Evolutionary conservation across 2,888 invertebrate species (phyloP).

Genomic region (Galeruca laticollis): DNA sequence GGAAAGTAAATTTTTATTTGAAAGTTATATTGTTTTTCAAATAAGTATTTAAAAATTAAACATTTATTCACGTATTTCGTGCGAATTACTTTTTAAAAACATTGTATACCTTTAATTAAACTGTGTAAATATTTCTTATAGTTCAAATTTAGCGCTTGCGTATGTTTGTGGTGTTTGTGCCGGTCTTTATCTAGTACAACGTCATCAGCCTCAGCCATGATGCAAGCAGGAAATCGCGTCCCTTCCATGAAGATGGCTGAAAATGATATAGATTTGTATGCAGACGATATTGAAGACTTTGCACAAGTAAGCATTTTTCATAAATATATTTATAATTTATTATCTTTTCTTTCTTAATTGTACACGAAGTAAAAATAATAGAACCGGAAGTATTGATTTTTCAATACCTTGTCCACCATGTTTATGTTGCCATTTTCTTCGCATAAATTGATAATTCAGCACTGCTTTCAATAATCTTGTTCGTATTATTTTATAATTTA

Average conservation of each 20-base stretch:
- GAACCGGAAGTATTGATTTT: constrained; percentile 24
- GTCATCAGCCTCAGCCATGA: constrained; percentile 35
- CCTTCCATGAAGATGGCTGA: constrained; percentile 82
- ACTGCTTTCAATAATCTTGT: too few relatives aligned
- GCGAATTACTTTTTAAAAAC: neutral
- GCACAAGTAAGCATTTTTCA: constrained; percentile 71
- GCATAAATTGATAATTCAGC: neutral
- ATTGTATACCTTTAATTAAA: neutral
- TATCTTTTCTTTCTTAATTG: neutral
- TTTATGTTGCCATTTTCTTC: constrained; percentile 19
- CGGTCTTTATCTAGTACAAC: constrained; percentile 1
- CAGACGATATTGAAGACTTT: constrained; percentile 96
- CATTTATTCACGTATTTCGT: neutral
- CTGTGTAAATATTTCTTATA: neutral
- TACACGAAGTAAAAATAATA: neutral
- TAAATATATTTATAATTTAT: constrained; percentile 17
- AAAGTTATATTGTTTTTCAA: neutral
- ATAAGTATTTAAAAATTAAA: neutral
- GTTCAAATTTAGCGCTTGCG: constrained; percentile 27
- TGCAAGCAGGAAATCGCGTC: constrained; percentile 38
- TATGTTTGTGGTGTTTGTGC: constrained; percentile 14
- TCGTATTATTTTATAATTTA: neutral
- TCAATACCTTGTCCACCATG: constrained; percentile 20
- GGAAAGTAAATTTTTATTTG: neutral
- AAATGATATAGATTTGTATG: constrained; percentile 97